Evolutionary conservation across 2,888 invertebrate genomes (phyloP).

Genomic region (Lapara coniferarum): DNA sequence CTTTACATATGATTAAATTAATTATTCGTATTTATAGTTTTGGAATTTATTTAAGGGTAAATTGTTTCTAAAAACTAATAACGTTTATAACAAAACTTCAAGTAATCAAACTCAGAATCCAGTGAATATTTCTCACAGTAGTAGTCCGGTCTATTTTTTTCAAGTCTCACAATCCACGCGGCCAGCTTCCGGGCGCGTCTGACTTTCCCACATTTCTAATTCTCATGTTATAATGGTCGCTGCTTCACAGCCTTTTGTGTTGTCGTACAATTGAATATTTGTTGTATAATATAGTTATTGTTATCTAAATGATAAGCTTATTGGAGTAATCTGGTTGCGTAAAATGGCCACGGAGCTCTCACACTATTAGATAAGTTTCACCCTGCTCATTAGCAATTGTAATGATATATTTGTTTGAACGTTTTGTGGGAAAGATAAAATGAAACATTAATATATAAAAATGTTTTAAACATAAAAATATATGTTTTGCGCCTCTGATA

Average conservation of each 20-base stretch:
- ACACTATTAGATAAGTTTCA: background rate
- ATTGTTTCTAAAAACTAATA: too few species aligned
- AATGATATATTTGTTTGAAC: background rate
- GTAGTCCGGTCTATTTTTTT: conserved; percentile 16
- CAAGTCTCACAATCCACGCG: conserved; percentile 8
- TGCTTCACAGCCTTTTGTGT: conserved; percentile 4
- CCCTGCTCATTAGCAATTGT: background rate
- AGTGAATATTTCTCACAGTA: background rate
- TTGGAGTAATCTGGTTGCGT: conserved; percentile 38
- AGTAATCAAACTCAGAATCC: background rate
- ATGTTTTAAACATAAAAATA: too few species aligned
- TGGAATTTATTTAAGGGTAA: too few species aligned
- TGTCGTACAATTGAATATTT: conserved; percentile 11
- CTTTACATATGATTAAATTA: too few species aligned
- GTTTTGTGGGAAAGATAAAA: background rate
- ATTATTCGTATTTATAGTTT: too few species aligned
- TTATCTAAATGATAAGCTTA: conserved; percentile 41
- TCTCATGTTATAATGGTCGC: conserved; percentile 3
- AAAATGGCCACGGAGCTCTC: conserved; percentile 1
- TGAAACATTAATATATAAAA: background rate
- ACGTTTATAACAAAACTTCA: background rate
- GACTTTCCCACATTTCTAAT: conserved; percentile 22
- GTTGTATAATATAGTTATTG: conserved; percentile 25
- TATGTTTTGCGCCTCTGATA: too few species aligned
- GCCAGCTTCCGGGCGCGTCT: background rate